phyloP scores from a whole-genome alignment of 2,113 vertebrate species.

The Sphaerodactylus townsendi region DNA sequence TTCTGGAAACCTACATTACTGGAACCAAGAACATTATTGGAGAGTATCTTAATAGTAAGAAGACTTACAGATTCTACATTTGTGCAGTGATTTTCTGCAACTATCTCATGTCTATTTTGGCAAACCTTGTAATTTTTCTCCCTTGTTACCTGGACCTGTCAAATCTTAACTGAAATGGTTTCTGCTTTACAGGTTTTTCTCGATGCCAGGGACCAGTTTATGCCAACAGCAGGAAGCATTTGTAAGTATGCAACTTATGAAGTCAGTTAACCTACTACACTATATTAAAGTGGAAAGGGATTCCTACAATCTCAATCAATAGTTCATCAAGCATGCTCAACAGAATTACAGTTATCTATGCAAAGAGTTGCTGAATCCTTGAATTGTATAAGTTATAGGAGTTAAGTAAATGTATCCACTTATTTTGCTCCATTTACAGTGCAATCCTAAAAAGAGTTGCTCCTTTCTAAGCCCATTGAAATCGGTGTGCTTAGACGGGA shows the following conservation, averaged over 20 bases:
- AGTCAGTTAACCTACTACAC: not conserved
- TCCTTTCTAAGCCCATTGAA: too few species aligned
- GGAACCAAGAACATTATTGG: not conserved
- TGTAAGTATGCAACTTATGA: conserved; percentile 75
- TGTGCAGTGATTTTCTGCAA: not conserved
- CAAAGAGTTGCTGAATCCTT: not conserved
- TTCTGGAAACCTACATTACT: too few species aligned
- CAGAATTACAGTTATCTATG: not conserved
- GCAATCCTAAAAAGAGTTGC: too few species aligned
- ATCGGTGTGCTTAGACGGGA: too few species aligned
- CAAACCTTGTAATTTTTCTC: too few species aligned
- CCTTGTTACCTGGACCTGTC: conserved; percentile 12
- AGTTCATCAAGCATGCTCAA: not conserved
- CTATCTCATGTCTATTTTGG: not conserved
- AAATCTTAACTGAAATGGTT: conserved; percentile 15
- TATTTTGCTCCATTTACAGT: not conserved
- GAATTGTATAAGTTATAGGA: not conserved
- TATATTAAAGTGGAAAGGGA: not conserved
- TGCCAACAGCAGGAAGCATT: conserved; percentile 74
- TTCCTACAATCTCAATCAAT: not conserved
- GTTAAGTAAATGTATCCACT: not conserved
- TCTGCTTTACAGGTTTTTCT: conserved; percentile 75
- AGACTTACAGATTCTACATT: not conserved
- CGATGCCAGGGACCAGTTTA: conserved; percentile 75
- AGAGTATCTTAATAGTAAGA: not conserved